phyloP scores from a whole-genome alignment of 1,140 invertebrate genomes.

The Formica exsecta region DNA sequence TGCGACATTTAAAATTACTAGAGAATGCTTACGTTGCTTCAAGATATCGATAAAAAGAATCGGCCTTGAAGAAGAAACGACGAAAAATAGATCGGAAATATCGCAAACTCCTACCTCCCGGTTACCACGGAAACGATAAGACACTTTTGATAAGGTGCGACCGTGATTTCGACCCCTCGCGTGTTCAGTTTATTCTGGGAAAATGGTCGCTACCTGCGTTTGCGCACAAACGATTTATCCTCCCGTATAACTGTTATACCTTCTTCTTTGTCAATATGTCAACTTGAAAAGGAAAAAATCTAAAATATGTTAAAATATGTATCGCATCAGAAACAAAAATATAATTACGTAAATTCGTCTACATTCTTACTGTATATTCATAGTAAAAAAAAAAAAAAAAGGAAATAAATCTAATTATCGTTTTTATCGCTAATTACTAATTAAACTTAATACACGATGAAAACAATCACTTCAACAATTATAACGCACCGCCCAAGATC shows the following conservation, averaged over 20 bases:
- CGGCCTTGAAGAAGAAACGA: constrained; percentile 17
- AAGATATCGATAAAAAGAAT: constrained; percentile 29
- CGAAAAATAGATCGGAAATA: constrained; percentile 57
- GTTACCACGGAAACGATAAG: constrained; percentile 81
- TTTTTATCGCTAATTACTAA: not conserved
- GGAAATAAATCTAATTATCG: not conserved
- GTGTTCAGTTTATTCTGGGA: constrained; percentile 74
- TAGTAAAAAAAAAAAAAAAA: not conserved
- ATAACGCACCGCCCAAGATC: not conserved
- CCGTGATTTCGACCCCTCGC: constrained; percentile 53
- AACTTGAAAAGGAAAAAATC: constrained; percentile 3
- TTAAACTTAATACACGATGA: not conserved
- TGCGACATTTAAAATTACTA: constrained; percentile 34
- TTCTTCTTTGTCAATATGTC: not conserved
- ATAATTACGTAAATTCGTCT: not conserved
- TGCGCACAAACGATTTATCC: constrained; percentile 50
- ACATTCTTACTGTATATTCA: not conserved
- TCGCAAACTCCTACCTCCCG: constrained; percentile 69
- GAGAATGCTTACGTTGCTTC: not conserved
- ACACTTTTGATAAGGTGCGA: constrained; percentile 79
- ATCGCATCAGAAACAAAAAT: not conserved
- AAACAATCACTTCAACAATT: not conserved
- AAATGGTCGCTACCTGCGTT: constrained; percentile 64
- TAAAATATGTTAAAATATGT: constrained; percentile 32
- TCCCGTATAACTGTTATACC: not conserved